Base-by-base conservation (phyloP, 2,113 vertebrate species). In the Alexandromys fortis region DNA sequence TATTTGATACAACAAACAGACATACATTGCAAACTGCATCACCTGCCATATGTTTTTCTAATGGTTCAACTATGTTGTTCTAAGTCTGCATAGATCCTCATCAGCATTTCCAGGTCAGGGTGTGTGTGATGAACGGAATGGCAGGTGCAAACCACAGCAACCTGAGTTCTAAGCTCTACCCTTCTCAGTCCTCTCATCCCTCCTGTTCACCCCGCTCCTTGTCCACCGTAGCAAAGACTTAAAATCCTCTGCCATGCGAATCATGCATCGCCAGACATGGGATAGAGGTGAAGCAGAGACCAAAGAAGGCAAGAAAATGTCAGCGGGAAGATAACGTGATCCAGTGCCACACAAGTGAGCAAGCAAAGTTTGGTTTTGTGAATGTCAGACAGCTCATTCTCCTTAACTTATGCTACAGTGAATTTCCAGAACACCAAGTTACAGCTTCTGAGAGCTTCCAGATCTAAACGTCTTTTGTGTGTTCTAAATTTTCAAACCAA, bases 181-280 rank as follows among this genome's bases (percentile, higher is more conserved):
- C 1, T 72, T 58, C 24, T 77, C 14, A 33, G 2, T 30, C 11
- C 28, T 47, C 22, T 3, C n/a, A 11, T 45, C 35, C 11, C 47
- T 0, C 11, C 47, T 0, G 6, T 19, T 26, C 55, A 6, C 33
- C 85, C 35, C 4, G 26, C 7, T 67, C 33, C 49, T 42, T n/a
- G 7, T 17, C 28, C 19, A 16, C 55, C 63, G 2, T 11, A n/a
- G 19, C 49, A n/a, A 81, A 11, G 52, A 81, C 35, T 58, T 58
- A 35, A 24, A 81, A n/a, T 81, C 52, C 52, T 83, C n/a, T 26
- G 24, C 61, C n/a, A 1, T 28, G 24, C 12, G 17, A 42, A 83
- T 17, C 58, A 28, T 16, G 81, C 42, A 28, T 38, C 35, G 38
- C 13, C 11, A 61, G n/a, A 83, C n/a, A 42, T 3, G 17, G 58